phyloP scores from a whole-genome alignment of 2,888 invertebrate species.

The Drosophila picticornis region DNA sequence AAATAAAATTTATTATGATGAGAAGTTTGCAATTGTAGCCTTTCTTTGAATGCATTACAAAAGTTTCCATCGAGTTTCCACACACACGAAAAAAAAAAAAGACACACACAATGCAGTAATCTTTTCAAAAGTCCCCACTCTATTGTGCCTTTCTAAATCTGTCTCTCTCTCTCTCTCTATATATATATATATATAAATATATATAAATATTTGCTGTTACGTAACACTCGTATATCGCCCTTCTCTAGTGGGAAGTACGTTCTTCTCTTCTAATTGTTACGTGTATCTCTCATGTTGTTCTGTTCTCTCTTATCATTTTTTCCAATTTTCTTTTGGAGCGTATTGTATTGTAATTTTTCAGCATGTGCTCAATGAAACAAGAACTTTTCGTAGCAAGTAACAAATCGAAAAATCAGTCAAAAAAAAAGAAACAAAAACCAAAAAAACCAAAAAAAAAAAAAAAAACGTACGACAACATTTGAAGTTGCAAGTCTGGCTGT shows the following conservation, averaged over 20 bases:
- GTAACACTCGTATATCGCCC: slow-evolving; percentile 3
- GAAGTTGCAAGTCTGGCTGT: slow-evolving; percentile 67
- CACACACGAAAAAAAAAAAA: neutral
- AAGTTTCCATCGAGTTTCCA: slow-evolving; percentile 37
- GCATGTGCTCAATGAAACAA: slow-evolving; percentile 75
- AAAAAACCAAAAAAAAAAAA: slow-evolving; percentile 6
- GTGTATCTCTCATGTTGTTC: slow-evolving; percentile 29
- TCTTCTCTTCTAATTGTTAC: slow-evolving; percentile 46
- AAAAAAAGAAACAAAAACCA: neutral
- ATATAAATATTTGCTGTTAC: slow-evolving; percentile 2
- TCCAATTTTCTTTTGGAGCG: slow-evolving; percentile 54
- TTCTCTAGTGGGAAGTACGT: slow-evolving; percentile 57
- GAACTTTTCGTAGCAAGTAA: slow-evolving; percentile 71
- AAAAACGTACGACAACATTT: slow-evolving; percentile 43
- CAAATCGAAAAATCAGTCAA: slow-evolving; percentile 13
- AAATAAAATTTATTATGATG: slow-evolving; percentile 1
- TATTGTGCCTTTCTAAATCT: slow-evolving; percentile 16
- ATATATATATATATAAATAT: neutral
- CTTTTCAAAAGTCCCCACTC: slow-evolving; percentile 25
- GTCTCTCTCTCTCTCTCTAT: slow-evolving; percentile 2
- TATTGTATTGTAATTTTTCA: slow-evolving; percentile 71
- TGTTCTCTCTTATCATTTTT: slow-evolving; percentile 33
- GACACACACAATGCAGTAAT: slow-evolving; percentile 53
- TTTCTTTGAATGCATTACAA: slow-evolving; percentile 67
- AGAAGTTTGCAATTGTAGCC: slow-evolving; percentile 25